Conservation (phyloP, 2,797 vertebrate species). For the Mycteria americana region DNA sequence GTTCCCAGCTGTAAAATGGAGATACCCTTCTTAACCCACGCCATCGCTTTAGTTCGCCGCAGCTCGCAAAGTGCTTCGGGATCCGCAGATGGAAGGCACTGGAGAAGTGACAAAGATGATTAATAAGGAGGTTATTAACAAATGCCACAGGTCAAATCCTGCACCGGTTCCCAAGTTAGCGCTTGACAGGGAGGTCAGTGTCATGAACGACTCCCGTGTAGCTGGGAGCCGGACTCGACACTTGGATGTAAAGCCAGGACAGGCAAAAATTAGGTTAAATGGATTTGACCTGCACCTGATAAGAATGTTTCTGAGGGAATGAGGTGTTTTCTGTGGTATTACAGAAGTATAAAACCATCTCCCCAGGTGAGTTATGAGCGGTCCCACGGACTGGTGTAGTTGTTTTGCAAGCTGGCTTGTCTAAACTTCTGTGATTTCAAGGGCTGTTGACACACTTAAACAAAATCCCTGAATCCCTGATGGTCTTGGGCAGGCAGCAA, state of each 20-base stretch:
- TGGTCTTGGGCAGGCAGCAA: background rate
- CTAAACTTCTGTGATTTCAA: background rate
- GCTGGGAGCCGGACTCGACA: background rate
- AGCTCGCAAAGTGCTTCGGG: background rate
- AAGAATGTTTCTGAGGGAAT: background rate
- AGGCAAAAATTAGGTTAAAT: background rate
- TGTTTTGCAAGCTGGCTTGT: background rate
- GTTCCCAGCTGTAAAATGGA: conserved; percentile 7
- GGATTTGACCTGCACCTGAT: background rate
- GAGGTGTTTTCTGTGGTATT: background rate
- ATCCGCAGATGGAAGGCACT: background rate
- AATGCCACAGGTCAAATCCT: background rate
- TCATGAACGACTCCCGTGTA: background rate
- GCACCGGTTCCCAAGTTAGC: background rate
- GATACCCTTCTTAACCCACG: background rate
- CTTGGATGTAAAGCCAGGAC: background rate
- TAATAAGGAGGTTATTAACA: conserved; percentile 33
- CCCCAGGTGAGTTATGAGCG: background rate
- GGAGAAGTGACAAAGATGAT: conserved; percentile 18
- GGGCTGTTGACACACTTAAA: background rate
- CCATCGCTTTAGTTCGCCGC: background rate
- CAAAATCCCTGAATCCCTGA: background rate
- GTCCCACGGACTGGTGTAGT: background rate
- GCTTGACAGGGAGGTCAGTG: background rate
- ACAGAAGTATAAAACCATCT: background rate